phyloP scores from a whole-genome alignment of 1,140 invertebrate genomes.

The Tetramorium parvispinum region DNA sequence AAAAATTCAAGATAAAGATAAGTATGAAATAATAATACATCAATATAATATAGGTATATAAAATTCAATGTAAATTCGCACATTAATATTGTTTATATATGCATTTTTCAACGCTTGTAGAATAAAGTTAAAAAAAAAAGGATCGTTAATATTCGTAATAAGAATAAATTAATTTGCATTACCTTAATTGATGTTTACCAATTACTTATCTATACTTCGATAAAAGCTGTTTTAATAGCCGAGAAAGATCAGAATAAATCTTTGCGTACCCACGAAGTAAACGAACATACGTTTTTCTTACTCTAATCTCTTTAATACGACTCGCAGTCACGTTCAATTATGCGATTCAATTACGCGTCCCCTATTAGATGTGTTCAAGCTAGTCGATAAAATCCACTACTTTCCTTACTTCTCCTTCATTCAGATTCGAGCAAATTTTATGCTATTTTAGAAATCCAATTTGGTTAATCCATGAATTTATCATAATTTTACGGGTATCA shows the following conservation, averaged over 20 bases:
- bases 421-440: conserved; percentile 23
- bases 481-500: conserved; percentile 50
- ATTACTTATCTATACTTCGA: neutral
- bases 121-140: neutral
- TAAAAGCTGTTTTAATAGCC: neutral
- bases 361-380: neutral
- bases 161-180: neutral
- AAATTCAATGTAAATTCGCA: neutral
- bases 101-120: neutral
- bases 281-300: conserved; percentile 9
- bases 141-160: neutral
- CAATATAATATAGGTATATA: neutral
- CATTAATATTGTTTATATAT: neutral
- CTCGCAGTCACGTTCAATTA: conserved; percentile 4
- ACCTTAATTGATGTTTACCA: neutral
- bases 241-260: conserved; percentile 7
- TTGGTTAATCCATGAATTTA: conserved; percentile 48
- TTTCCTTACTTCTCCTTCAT: neutral
- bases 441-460: conserved; percentile 16
- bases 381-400: conserved; percentile 31
- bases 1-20: neutral
- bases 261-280: neutral
- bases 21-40: neutral
- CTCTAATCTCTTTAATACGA: conserved; percentile 33
- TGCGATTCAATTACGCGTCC: conserved; percentile 41